Percentiles rank a stretch among this genome's conserved stretches.
These are phyloP conservation scores for Eumacrocentrus americanus DNA, from an alignment of 2,888 invertebrate species.

Conservation along the genomic window DNA sequence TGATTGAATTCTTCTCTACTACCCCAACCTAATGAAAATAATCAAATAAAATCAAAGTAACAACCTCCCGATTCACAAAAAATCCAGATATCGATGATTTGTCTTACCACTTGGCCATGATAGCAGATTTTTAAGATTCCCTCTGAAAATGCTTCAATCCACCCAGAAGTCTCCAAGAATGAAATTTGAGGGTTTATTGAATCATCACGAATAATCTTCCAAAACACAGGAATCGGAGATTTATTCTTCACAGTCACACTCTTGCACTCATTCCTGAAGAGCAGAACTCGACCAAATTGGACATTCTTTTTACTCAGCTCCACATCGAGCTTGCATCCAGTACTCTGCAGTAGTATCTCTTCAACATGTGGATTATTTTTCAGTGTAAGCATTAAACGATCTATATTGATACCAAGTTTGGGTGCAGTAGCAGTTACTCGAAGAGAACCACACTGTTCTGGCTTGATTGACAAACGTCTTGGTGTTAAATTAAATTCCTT, in stretches of 20 bases:
- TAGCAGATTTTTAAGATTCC: constrained; percentile 42
- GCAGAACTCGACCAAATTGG: constrained; percentile 66
- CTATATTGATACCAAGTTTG: constrained; percentile 49
- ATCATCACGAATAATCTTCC: constrained; percentile 63
- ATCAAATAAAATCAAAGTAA: not conserved
- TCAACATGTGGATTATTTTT: constrained; percentile 69
- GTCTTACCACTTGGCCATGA: constrained; percentile 12
- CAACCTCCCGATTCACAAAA: not conserved
- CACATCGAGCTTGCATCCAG: constrained; percentile 64
- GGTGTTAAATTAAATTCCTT: constrained; percentile 51
- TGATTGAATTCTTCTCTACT: constrained; percentile 27
- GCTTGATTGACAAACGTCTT: constrained; percentile 31
- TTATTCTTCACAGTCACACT: constrained; percentile 66
- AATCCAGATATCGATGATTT: not conserved
- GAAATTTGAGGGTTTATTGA: constrained; percentile 55
- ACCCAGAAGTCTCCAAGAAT: constrained; percentile 35
- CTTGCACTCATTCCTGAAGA: constrained; percentile 64
- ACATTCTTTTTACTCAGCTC: constrained; percentile 57
- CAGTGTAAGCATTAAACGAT: constrained; percentile 56
- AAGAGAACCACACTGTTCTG: constrained; percentile 47
- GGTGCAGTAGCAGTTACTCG: constrained; percentile 52
- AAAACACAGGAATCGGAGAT: constrained; percentile 65
- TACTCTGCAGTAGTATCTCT: constrained; percentile 62
- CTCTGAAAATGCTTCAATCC: constrained; percentile 35
- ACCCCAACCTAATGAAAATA: constrained; percentile 31